Conservation (phyloP, 1,140 invertebrate species). For the Solenopsis fugax region DNA sequence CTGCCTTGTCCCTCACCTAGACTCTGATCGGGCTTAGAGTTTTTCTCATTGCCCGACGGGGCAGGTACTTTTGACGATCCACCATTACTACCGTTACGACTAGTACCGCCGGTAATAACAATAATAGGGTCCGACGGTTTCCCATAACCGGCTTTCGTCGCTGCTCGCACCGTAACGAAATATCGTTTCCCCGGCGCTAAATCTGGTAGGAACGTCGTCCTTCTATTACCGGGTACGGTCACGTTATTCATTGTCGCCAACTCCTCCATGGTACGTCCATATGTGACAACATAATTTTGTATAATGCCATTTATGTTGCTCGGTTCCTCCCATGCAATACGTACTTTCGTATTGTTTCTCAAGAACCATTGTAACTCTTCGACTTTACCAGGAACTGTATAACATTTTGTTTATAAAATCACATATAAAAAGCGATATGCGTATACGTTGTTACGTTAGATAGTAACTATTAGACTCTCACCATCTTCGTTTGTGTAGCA, state of each 20-base stretch:
- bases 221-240: conserved; percentile 84
- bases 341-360: conserved; percentile 85
- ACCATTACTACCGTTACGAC: background rate
- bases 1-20: conserved; percentile 80
- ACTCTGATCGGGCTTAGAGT: conserved; percentile 83
- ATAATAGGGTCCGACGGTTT: conserved; percentile 84
- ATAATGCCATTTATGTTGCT: conserved; percentile 85
- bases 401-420: conserved; percentile 55
- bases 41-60: conserved; percentile 78
- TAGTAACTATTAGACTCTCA: conserved; percentile 74
- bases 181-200: conserved; percentile 86
- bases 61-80: conserved; percentile 75
- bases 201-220: conserved; percentile 82
- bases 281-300: conserved; percentile 85
- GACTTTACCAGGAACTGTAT: conserved; percentile 86
- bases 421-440: background rate
- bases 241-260: conserved; percentile 80
- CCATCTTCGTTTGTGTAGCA: conserved; percentile 87
- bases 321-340: conserved; percentile 87
- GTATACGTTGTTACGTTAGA: background rate
- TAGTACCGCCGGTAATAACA: conserved; percentile 79
- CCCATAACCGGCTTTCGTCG: conserved; percentile 87
- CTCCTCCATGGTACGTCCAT: conserved; percentile 82
- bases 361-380: conserved; percentile 86
- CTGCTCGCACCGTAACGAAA: conserved; percentile 87